Conservation (phyloP, 2,113 vertebrate species). For the Tor tambroides region DNA sequence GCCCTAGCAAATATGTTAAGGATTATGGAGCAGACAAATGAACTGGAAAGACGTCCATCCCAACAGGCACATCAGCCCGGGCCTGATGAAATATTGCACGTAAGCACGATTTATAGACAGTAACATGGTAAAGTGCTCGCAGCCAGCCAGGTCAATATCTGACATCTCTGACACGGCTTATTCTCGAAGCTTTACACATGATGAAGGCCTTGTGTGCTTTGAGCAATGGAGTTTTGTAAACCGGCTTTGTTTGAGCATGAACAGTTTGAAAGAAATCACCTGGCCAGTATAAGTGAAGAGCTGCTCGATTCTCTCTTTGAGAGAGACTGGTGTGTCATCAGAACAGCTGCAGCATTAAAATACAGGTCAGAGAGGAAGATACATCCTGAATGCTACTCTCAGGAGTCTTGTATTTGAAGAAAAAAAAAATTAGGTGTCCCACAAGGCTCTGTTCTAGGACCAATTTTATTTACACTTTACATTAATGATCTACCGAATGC, state of each 20-base stretch:
- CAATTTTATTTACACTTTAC: not conserved
- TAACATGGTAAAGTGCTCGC: constrained; percentile 74
- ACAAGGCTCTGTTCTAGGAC: not conserved
- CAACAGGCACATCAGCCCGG: constrained; percentile 71
- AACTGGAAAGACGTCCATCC: constrained; percentile 75
- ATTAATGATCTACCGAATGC: not conserved
- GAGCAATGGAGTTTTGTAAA: not conserved
- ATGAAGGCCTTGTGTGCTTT: not conserved
- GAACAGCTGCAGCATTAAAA: not conserved
- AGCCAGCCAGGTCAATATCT: constrained; percentile 73
- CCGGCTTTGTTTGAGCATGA: not conserved
- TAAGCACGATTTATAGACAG: constrained; percentile 78
- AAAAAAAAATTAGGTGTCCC: not conserved
- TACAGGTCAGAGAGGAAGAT: not conserved
- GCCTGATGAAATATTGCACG: constrained; percentile 74
- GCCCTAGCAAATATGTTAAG: constrained; percentile 73
- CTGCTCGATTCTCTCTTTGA: not conserved
- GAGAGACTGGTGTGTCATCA: not conserved
- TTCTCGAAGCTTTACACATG: constrained; percentile 23
- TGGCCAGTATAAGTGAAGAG: too few relatives aligned
- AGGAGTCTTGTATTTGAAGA: not conserved
- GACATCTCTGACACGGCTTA: constrained; percentile 50
- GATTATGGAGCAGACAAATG: constrained; percentile 80
- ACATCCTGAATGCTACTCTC: not conserved
- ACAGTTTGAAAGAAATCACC: not conserved